A percentile compares a stretch with the other conserved stretches of the same genome.
Conservation (phyloP, 2,888 invertebrate species). For the Sarcophaga subvicina region DNA sequence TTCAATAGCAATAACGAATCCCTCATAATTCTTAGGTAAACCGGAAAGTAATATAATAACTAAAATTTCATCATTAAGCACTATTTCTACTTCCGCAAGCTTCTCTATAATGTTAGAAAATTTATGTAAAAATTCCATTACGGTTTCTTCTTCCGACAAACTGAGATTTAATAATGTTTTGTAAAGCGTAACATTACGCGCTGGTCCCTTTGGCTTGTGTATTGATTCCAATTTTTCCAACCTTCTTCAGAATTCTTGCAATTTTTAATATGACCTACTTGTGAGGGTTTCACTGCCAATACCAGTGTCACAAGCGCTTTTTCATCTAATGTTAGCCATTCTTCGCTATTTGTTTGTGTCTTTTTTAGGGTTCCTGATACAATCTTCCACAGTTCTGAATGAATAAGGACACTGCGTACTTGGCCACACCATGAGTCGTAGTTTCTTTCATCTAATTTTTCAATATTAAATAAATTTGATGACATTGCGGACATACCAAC, state of each 20-base stretch:
- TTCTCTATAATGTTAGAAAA: conserved; percentile 28
- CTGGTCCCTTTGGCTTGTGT: conserved; percentile 51
- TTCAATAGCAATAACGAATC: conserved; percentile 56
- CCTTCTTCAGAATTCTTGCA: conserved; percentile 56
- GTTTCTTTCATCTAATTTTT: no score
- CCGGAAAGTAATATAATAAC: conserved; percentile 46
- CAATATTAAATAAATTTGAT: no score
- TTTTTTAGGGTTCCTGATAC: no score
- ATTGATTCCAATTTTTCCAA: conserved; percentile 46
- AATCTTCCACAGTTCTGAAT: no score
- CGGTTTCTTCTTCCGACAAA: conserved; percentile 45
- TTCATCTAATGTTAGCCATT: background rate
- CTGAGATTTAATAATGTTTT: conserved; percentile 40
- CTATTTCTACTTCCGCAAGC: conserved; percentile 15
- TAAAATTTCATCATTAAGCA: no score
- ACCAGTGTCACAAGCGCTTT: conserved; percentile 50
- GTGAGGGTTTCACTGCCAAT: conserved; percentile 31
- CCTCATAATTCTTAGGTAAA: conserved; percentile 50
- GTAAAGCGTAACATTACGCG: no score
- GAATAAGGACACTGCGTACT: no score
- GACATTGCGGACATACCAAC: background rate
- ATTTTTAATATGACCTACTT: conserved; percentile 59
- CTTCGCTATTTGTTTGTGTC: no score
- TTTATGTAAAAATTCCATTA: conserved; percentile 2
- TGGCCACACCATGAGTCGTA: no score